Base-by-base conservation (phyloP, 2,888 invertebrate genomes). In the Perizoma affinitatum region DNA sequence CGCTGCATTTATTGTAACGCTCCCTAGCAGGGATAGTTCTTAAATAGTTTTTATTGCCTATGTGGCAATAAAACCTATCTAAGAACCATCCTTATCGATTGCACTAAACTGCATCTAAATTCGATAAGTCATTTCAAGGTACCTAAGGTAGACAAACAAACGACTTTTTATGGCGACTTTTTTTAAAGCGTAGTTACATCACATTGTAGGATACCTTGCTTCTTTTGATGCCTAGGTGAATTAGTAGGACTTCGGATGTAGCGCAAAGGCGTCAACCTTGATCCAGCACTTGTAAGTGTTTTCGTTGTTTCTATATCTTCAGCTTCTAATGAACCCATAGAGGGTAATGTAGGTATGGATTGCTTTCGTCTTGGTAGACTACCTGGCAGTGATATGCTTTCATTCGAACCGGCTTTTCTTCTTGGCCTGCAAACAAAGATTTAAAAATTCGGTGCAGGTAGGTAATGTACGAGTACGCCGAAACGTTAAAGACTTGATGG, bases 321-420 rank as follows among this genome's bases (percentile, higher is more conserved):
- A 10, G 93, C 93, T 82, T 93, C 93, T 54, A 93, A 78, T 7
- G 92, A 92, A 75, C 92, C 88, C 53, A 89, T 67, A 52, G 90
- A 86, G 63, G 93, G 85, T 73, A 93, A 72, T 68, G 92, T 86
- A 62, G 93, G 86, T 79, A 93, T 85, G 59, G 94, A 86, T 51
- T 94, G 94, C 79, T 94, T 94, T 77, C 95, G 89, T 70, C 95
- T 86, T 1, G 95, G 94, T 52, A 94, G 80, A 74, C 94, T 94
- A 45, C 94, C 94, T 10, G 94, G 94, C 58, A 95, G 83, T 73
- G 95, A 95, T 75, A 94, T 94, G 76, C 94, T 94, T 83, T 94
- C 94, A 72, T 94, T 94, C 71, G 94, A 88, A 36, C 90, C 89
- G 68, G 88, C 92, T 84, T 93, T 93, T 74, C 90, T 79, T 68